Evolutionary conservation across 2,113 vertebrate genomes (phyloP).

Genomic region (Merops nubicus): DNA sequence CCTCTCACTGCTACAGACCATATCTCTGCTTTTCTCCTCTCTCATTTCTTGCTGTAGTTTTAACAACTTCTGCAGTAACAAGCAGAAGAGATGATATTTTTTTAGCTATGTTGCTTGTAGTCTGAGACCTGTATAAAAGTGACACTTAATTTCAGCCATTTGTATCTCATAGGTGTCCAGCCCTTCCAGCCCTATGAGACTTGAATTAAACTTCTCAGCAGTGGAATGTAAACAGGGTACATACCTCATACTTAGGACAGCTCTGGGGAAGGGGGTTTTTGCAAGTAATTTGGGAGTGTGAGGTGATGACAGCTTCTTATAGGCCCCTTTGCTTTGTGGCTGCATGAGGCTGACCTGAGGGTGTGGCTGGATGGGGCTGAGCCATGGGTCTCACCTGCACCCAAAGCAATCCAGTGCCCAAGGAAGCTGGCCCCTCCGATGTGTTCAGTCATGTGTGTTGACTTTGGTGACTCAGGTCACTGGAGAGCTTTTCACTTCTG

Average conservation of each 20-base stretch:
- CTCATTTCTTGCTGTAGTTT: background rate
- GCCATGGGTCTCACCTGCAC: background rate
- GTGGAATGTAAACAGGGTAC: background rate
- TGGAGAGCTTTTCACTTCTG: background rate
- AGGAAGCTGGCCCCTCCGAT: background rate
- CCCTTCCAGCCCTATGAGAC: background rate
- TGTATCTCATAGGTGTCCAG: background rate
- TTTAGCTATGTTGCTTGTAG: background rate
- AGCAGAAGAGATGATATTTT: background rate
- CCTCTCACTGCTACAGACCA: background rate
- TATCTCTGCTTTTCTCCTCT: background rate
- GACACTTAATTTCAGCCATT: background rate
- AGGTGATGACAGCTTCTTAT: background rate
- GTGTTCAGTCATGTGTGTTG: background rate
- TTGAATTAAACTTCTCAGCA: background rate
- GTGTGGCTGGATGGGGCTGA: background rate
- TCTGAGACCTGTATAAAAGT: background rate
- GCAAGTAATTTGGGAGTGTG: rapidly evolving
- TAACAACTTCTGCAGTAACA: background rate
- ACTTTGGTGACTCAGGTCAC: background rate
- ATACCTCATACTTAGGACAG: background rate
- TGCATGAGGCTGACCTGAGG: background rate
- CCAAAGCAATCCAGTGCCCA: background rate
- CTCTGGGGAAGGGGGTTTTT: background rate
- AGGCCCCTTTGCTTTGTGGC: background rate